A percentile compares a stretch with the other conserved stretches of the same genome.
phyloP scores from a whole-genome alignment of 2,113 vertebrate genomes.

The Gasterosteus aculeatus region DNA sequence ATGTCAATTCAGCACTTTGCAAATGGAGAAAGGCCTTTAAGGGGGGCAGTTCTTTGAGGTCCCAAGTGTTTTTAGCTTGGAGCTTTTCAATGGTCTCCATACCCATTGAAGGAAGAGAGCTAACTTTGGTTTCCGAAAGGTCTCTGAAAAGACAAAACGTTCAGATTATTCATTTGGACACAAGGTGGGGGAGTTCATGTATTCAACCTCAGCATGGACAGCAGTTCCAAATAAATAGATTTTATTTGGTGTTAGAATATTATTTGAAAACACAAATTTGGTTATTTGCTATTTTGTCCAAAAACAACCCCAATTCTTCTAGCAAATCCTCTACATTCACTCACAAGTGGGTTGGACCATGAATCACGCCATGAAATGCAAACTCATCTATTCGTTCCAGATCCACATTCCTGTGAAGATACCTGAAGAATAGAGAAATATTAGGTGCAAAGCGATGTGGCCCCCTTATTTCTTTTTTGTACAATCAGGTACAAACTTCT shows the following conservation, averaged over 20 bases:
- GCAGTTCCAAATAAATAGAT: not conserved
- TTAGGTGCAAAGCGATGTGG: not conserved
- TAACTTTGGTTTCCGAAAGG: constrained; percentile 85
- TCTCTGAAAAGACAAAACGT: constrained; percentile 79
- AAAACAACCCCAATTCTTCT: not conserved
- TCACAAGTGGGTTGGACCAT: constrained; percentile 89
- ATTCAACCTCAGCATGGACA: not conserved
- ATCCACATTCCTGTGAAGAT: constrained; percentile 88
- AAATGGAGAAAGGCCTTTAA: constrained; percentile 86
- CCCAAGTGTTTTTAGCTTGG: constrained; percentile 86
- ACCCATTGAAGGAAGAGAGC: constrained; percentile 85
- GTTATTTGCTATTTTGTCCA: no score
- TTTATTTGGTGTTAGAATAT: not conserved
- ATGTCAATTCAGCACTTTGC: constrained; percentile 86
- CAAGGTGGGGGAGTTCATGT: not conserved
- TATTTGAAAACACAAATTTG: not conserved
- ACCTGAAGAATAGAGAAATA: constrained; percentile 72
- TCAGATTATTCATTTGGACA: constrained; percentile 5
- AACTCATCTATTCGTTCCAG: constrained; percentile 84
- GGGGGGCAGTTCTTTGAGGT: constrained; percentile 87
- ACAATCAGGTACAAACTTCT: not conserved
- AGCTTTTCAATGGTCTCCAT: constrained; percentile 86
- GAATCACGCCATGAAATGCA: constrained; percentile 85
- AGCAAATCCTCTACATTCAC: constrained; percentile 57
- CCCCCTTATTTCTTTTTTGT: not conserved